Evolutionary conservation across 2,888 invertebrate species (phyloP).

Genomic region (Nymphalis urticae): DNA sequence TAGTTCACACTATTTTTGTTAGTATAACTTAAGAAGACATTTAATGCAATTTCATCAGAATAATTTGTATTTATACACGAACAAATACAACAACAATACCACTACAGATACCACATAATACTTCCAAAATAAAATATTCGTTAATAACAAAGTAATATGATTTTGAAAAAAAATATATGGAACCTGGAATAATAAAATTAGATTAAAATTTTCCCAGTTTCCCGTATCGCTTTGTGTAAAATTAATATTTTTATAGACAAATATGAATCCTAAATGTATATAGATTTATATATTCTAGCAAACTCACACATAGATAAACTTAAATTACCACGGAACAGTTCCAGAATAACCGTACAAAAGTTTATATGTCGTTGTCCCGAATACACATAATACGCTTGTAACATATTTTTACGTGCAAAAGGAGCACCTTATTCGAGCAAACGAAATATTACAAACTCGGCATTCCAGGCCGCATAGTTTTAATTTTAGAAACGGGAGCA

Average conservation of each 20-base stretch:
- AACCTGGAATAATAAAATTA: too few species aligned
- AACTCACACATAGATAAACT: neutral
- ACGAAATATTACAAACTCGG: slow-evolving; percentile 56
- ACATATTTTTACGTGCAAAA: slow-evolving; percentile 29
- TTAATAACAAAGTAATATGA: too few species aligned
- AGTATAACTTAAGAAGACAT: neutral
- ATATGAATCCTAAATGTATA: too few species aligned
- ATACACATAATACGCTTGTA: slow-evolving; percentile 4
- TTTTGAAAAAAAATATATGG: too few species aligned
- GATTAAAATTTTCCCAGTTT: too few species aligned
- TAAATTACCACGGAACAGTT: slow-evolving; percentile 3
- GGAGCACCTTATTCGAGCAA: slow-evolving; percentile 41
- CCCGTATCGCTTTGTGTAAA: too few species aligned
- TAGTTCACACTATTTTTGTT: neutral
- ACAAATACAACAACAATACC: too few species aligned
- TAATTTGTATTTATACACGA: too few species aligned
- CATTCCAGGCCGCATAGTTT: slow-evolving; percentile 76
- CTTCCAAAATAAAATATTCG: too few species aligned
- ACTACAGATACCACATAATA: too few species aligned
- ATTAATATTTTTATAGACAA: too few species aligned
- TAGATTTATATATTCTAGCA: too few species aligned
- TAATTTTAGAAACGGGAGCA: slow-evolving; percentile 79
- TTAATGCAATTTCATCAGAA: neutral
- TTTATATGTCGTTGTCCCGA: slow-evolving; percentile 1
- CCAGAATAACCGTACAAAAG: neutral